Base-by-base conservation (phyloP, 2,888 invertebrate genomes). In the Schizotus pectinicornis region DNA sequence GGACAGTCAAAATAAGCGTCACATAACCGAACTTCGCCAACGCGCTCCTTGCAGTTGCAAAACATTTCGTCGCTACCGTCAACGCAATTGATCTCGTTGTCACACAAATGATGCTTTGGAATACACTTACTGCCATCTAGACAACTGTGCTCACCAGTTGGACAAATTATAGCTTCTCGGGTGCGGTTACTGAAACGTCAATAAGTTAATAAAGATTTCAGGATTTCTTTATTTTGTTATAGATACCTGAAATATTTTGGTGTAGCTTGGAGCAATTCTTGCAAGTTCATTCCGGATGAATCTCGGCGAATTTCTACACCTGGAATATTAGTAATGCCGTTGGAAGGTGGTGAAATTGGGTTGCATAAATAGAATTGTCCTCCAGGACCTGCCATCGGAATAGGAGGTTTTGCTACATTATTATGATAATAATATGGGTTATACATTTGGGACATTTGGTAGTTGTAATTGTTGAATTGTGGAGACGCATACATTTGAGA, bases 1-100 rank as follows among this genome's bases (percentile, higher is more conserved):
- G 92, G 93, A 75, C 92, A 94, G 72, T 94, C 94, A 42, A 86
- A 85, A 71, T 89, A 92, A 9, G 91, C 91, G 76, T 94, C 94
- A 72, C 94, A 94, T 0, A 88, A 75, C 63, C 90, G 84, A 2
- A 84, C 80, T 41, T 81, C 80, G 9, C 84, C 83, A 7, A 94
- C 83, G 55, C 91, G 84, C n/a, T 86, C 81, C 56, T 83, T 86
- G 72, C 94, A 94, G 0, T 85, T 83, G 69, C 94, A 94, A 7
- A 81, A 80, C 0, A 81, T 79, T 77, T 94, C 94, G 69, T 94
- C 94, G 67, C 91, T 92, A 0, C 86, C 86, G 73, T 93, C 93
- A 0, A 79, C 70, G 72, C 94, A 94, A 65, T 94, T 85, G 0
- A 90, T 87, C 3, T 80, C 81, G 9, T 87, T 87, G 72, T 94